Evolutionary conservation across 2,797 vertebrate species (phyloP), one percentile per base, ranked within the genome.

Genomic region (Uromys caudimaculatus): DNA sequence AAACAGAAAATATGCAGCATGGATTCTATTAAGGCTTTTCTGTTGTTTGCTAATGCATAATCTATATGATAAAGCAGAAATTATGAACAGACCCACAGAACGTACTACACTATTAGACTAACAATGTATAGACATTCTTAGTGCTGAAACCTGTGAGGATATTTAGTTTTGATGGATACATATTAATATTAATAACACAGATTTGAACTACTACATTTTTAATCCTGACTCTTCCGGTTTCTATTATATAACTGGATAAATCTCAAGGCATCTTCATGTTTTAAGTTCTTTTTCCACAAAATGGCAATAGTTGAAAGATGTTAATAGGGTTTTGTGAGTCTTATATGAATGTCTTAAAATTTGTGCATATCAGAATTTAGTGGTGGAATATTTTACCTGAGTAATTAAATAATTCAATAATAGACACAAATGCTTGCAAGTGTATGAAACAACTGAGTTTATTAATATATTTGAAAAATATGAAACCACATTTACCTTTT

Each of bases 1-100:
- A 89, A 91, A 32, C 4, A 94, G 38, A 91, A 86, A 29, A 0
- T 6, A 29, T 69, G 21, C 35, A 90, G 0, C 4, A 60, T 29
- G 4, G 8, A 38, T 38, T 79, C 35, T 5, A 87, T 8, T 8
- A 89, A 38, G 60, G 75, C 1, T 67, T 64, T 79, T 23, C 41
- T 47, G 29, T 6, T 78, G 32, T 90, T 79, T 85, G 14, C 0
- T 90, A 81, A 19, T 56, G 75, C 0, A 75, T 12, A 81, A 12
- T 52, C 54, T 76, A 90, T 97, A 56, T 76, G 9, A 88, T 27
- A 94, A 95, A 95, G 16, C 6, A 54, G 5, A 95, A 62, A 73
- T 29, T 79, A 92, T n/a, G 3, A 73, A 29, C 13, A 85, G 1
- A 50, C 64, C 41, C 84, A 77, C 19, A 75, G 50, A 91, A 87